Base-by-base conservation (phyloP, 2,888 invertebrate genomes). In the Ellobium chinense region DNA sequence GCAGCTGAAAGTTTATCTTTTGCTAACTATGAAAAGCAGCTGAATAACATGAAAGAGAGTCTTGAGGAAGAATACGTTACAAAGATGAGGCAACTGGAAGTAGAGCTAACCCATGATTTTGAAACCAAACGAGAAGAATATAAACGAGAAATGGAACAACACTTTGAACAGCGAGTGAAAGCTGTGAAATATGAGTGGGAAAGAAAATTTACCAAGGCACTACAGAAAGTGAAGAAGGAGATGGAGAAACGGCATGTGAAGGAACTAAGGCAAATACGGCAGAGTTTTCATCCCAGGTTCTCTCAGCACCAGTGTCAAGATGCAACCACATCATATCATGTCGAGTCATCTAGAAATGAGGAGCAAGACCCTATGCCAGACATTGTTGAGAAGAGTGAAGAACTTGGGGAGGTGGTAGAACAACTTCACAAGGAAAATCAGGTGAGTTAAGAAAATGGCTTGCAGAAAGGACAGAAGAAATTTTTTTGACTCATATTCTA, bases 141-240 rank as follows among this genome's bases (percentile, higher is more conserved):
- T 77, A 78, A 87, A 34, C 81, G 82, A 24, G 84, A 88, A 62
- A 80, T 88, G 74, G 88, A 89, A 74, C 83, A 84, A n/a, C 82
- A 85, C 63, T 82, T 87, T 14, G 84, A 85, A 36, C 86, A 87
- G 80, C 84, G 84, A 72, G 73, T 89, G 62, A 86, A 89, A 77
- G 81, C 86, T 29, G 70, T 87, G 7, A 88, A 84, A 37, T 83
- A 82, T 3, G 89, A 89, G 60, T 89, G 88, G 78, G 88, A 91
- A 69, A 83, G 85, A 36, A 86, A 87, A 56, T 91, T 91, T 83
- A 87, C 90, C 34, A 86, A 88, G 75, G 88, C 90, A 31, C 80
- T 91, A 62, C 88, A 87, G 74, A 89, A 90, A 82, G 88, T 89
- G 31, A 83, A 86, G 54, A 86, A 85, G 37, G 68, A 81, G 54